A percentile compares a stretch with the other conserved stretches of the same genome.
Conservation (phyloP, 1,140 invertebrate species). For the Monomorium pharaonis region DNA sequence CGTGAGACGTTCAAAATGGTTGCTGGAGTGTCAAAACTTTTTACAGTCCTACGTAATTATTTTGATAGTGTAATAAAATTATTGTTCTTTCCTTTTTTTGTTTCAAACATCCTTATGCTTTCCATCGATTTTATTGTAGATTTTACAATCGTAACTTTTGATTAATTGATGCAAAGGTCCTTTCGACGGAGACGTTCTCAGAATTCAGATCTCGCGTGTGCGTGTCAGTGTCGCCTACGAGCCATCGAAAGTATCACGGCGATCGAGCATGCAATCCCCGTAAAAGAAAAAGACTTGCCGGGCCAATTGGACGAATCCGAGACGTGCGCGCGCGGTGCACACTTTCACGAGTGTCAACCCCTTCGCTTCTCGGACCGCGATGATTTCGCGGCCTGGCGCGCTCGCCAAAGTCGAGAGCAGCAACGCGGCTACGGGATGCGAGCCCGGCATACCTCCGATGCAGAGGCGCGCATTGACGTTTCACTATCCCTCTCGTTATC, state of each 20-base stretch:
- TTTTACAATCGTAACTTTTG: neutral
- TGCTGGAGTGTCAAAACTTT: no score
- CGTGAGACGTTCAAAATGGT: no score
- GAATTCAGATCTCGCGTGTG: neutral
- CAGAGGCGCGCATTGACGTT: slow-evolving; percentile 60
- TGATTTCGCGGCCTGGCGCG: neutral
- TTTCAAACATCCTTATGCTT: neutral
- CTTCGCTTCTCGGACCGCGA: neutral
- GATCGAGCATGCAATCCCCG: neutral
- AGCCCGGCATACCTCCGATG: slow-evolving; percentile 6
- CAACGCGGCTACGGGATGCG: slow-evolving; percentile 10
- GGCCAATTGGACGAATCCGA: neutral
- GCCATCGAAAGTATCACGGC: neutral
- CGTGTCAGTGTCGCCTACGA: neutral
- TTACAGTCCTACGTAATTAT: no score
- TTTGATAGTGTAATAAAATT: no score
- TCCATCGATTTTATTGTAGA: neutral
- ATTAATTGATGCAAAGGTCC: neutral
- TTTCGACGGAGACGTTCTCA: neutral
- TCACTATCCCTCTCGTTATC: slow-evolving; percentile 69
- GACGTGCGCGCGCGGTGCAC: neutral
- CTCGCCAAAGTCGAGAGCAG: neutral
- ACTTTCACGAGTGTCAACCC: neutral
- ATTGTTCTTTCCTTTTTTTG: no score
- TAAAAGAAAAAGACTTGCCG: neutral